Base-by-base conservation (phyloP, 2,888 invertebrate species). In the Cerastoderma edule region DNA sequence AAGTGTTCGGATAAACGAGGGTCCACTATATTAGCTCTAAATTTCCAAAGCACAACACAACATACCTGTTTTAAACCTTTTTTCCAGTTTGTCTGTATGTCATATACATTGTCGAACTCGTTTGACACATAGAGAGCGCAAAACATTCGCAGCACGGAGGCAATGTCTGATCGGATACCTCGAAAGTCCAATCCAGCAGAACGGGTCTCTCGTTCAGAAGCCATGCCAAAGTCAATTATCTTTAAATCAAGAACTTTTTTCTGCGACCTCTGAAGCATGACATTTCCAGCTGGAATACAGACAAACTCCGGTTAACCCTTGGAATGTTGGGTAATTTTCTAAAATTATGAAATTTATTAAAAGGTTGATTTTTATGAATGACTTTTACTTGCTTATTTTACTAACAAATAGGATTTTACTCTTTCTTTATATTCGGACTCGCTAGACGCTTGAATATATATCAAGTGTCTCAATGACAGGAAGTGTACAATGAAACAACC, bases 171-270 rank as follows among this genome's bases (percentile, higher is more conserved):
- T 33, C 71, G 64, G 30, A 85, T 79, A 1, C 79, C 79, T 35
- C 69, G 2, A 19, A 63, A 74, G 30, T 73, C 50, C 10, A 73
- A 35, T 44, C 66, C 66, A 22, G 22, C 33, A 35, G 1, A 24
- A 3, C 24, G 39, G 4, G 60, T 39, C 10, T 60, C 39, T 1
- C 35, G 16, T 24, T 60, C 22, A 24, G 39, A 22, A 2, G 85
- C 85, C 48, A 78, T 50, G 6, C 88, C 89, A 74, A 88, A 89
- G 68, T 89, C 89, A 32, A 89, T 66, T 6, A 88, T 69, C 53
- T 86, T 86, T 10, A 88, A 67, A 27, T 67, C 57, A 39, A 88
- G 66, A 4, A 72, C 44, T 2, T 67, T 67, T 13, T 81, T 66
- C 1, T 53, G 35, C 1, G 68, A 56, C 46, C 83, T 81, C 33